Conservation (phyloP, 2,797 vertebrate genomes). For the Dryobates pubescens region DNA sequence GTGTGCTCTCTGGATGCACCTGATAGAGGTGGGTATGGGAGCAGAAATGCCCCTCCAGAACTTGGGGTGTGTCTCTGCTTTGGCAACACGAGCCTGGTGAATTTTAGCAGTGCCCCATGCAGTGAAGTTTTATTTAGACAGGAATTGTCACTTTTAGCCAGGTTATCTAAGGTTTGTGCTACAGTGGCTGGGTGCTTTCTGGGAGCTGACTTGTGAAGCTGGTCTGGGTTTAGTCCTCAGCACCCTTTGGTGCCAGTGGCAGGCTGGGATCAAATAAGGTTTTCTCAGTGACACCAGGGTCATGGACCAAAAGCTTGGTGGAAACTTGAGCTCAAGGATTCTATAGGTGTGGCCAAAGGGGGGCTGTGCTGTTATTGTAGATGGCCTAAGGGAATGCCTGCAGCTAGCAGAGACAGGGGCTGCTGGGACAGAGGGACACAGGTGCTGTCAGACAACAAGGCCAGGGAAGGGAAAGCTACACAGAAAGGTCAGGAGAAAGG, state of each 20-base stretch:
- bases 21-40: not conserved
- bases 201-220: not conserved
- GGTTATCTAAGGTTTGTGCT: not conserved
- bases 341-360: not conserved
- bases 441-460: not conserved
- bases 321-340: not conserved
- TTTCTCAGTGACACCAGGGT: not conserved
- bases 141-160: fast-evolving
- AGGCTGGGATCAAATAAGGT: not conserved
- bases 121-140: not conserved
- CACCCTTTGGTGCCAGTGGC: fast-evolving
- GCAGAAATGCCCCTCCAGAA: not conserved
- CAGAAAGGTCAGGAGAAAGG: not conserved
- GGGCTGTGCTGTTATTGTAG: not conserved
- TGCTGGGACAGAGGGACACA: not conserved
- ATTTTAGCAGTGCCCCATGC: not conserved
- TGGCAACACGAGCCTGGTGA: not conserved
- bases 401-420: not conserved
- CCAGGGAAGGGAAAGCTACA: not conserved
- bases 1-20: not conserved
- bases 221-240: not conserved
- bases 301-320: not conserved
- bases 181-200: not conserved
- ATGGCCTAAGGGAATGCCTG: not conserved
- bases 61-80: not conserved